phyloP scores from a whole-genome alignment of 92 coral and sea anemone species.

The Epizoanthus rinbou region DNA sequence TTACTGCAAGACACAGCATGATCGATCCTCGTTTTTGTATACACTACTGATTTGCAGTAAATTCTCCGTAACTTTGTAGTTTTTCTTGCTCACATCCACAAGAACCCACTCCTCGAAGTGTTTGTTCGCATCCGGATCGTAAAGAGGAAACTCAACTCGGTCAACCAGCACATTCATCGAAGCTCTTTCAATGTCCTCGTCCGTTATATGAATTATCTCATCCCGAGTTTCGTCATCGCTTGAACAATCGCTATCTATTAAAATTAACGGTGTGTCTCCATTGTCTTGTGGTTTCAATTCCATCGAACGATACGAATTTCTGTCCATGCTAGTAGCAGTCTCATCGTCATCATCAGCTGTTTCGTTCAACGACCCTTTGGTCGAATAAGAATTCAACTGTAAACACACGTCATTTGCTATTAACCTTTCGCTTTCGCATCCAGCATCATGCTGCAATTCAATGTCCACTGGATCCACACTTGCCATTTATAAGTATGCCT shows the following conservation, averaged over 20 bases:
- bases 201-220: conserved; percentile 32
- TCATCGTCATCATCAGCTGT: not conserved
- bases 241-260: conserved; percentile 24
- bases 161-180: conserved; percentile 41
- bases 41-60: conserved; percentile 79
- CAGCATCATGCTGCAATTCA: conserved; percentile 1
- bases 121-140: conserved; percentile 49
- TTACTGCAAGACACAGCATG: conserved; percentile 76
- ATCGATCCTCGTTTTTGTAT: conserved; percentile 53
- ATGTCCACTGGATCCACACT: not conserved
- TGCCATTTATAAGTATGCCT: conserved; percentile 5
- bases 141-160: conserved; percentile 27
- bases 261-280: conserved; percentile 29
- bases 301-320: not conserved
- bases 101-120: conserved; percentile 83
- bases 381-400: not conserved
- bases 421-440: conserved; percentile 13
- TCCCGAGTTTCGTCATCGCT: conserved; percentile 30
- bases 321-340: not conserved
- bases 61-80: conserved; percentile 67
- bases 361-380: not conserved
- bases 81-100: conserved; percentile 71
- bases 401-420: conserved; percentile 3
- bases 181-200: conserved; percentile 35
- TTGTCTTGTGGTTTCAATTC: conserved; percentile 38